A percentile compares a stretch with the other conserved stretches of the same genome.
Evolutionary conservation across 2,113 vertebrate species (phyloP).

Genomic region (Theristicus caerulescens): DNA sequence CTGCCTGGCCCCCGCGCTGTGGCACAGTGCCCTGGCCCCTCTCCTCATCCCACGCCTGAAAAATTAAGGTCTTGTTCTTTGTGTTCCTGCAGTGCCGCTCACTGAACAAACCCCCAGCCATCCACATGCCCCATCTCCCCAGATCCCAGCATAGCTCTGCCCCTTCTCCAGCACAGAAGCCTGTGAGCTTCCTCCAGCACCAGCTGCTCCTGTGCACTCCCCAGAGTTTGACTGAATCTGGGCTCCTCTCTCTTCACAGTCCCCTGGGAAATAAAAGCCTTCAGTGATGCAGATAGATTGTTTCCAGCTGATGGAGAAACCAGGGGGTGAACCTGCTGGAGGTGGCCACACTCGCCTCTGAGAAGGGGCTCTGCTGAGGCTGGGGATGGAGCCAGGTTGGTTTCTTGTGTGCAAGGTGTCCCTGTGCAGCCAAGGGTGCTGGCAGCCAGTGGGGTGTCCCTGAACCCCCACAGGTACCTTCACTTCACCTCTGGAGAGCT

Average conservation of each 20-base stretch:
- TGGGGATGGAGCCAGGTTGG: background rate
- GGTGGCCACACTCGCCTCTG: accelerated
- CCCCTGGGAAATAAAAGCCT: background rate
- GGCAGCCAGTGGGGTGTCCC: background rate
- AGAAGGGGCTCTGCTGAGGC: background rate
- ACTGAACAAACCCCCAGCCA: background rate
- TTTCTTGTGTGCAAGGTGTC: background rate
- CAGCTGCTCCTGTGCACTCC: background rate
- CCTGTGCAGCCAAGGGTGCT: background rate
- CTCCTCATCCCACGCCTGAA: background rate
- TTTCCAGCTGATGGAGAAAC: background rate
- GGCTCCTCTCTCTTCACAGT: background rate
- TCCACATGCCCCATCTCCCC: accelerated
- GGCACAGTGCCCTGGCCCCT: background rate
- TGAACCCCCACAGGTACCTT: background rate
- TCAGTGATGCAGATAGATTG: background rate
- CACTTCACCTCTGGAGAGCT: background rate
- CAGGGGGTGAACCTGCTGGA: background rate
- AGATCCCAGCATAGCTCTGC: background rate
- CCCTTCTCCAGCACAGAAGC: background rate
- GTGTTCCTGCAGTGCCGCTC: accelerated
- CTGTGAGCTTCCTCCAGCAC: background rate
- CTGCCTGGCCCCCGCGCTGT: background rate
- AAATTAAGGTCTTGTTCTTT: background rate
- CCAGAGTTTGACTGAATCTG: background rate